Evolutionary conservation across 2,113 vertebrate genomes (phyloP), one percentile per base, ranked within the genome.

Genomic region (Scalopus aquaticus): DNA sequence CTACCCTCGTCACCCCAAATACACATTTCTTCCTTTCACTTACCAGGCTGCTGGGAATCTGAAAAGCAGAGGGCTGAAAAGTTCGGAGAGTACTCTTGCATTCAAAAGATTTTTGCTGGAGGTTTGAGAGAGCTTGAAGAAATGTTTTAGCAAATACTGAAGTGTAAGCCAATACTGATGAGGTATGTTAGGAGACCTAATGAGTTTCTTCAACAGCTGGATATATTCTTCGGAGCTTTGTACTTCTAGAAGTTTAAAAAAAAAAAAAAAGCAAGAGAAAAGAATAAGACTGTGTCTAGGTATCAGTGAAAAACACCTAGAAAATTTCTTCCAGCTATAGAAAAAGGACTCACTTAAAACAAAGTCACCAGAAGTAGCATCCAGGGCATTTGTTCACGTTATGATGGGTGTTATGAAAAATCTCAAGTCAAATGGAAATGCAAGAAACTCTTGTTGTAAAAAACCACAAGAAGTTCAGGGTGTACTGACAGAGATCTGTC

Each of bases 121-220:
- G 67, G 97, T 98, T 96, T 99, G 99, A 97, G 99, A 99, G 94
- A 99, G 98, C 97, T 98, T 98, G 96, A 99, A 98, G 95, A 99
- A 99, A 98, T 99, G 99, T 96, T 99, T 99, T 13, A 99, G 98
- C 97, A 99, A 98, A 98, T 99, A 99, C 95, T 99, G 99, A 86
- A 99, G 98, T 0, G 99, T 99, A 35, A 99, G 99, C 99, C 99
- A 99, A 98, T 99, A 99, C 92, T 99, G 99, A 49, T 99, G 98
- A 96, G 99, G 99, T 98, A 99, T 98, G 95, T 96, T 98, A 32
- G 99, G 98, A 24, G 99, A 98, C 97, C 98, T 98, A 97, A 99
- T 98, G 77, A 99, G 97, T 92, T 98, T 98, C 97, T 99, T 99
- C 92, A 99, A 98, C 96, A 99, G 98, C 97, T 99, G 99, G 95